Evolutionary conservation across 2,888 invertebrate genomes (phyloP).

Genomic region (Sphecodes monilicornis): DNA sequence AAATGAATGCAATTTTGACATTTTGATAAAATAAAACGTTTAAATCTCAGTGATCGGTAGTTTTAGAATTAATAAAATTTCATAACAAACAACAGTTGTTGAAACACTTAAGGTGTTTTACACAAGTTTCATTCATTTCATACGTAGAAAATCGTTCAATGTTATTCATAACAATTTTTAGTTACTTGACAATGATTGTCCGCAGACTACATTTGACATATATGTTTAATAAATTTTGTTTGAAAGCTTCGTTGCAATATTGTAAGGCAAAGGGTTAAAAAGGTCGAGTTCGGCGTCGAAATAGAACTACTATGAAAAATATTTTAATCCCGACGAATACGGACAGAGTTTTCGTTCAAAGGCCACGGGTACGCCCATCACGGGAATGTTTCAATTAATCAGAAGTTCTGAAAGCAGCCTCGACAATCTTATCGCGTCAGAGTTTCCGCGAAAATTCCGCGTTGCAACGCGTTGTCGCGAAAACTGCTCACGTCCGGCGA

Average conservation of each 20-base stretch:
- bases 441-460: background rate
- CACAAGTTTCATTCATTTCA: too few species aligned
- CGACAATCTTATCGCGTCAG: slow-evolving; percentile 1
- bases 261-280: background rate
- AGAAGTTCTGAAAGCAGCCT: slow-evolving; percentile 9
- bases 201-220: background rate
- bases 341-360: background rate
- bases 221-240: background rate
- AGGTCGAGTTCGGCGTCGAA: background rate
- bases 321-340: slow-evolving; percentile 18
- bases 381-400: slow-evolving; percentile 46
- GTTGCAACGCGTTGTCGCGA: background rate
- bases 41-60: too few species aligned
- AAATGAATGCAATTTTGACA: too few species aligned
- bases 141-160: background rate
- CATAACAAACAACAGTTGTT: too few species aligned
- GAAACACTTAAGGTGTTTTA: too few species aligned
- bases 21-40: too few species aligned
- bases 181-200: background rate
- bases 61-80: too few species aligned
- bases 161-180: background rate
- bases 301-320: slow-evolving; percentile 13
- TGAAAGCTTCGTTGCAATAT: background rate
- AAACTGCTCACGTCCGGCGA: background rate
- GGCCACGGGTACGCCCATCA: background rate